These are phyloP conservation scores for Cuniculus paca DNA, from an alignment of 2,797 vertebrate genomes.

Conservation along the genomic window DNA sequence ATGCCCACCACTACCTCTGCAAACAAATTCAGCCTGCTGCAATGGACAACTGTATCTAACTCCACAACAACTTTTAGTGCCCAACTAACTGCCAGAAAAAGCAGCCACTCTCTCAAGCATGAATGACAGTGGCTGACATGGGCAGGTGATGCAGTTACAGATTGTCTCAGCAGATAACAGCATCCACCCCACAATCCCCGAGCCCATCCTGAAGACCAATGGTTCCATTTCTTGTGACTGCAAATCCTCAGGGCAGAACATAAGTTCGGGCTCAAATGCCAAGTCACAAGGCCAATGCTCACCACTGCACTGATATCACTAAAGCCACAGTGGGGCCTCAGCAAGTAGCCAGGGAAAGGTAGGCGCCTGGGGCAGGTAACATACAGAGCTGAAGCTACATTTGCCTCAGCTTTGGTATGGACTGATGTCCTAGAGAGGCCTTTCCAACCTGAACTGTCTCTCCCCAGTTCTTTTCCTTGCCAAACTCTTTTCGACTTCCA, in stretches of 20 bases:
- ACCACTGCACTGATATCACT: not conserved
- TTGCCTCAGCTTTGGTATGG: not conserved
- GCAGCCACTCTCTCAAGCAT: constrained; percentile 42
- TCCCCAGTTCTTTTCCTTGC: not conserved
- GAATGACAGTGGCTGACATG: constrained; percentile 19
- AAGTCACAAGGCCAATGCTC: constrained; percentile 23
- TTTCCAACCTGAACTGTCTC: not conserved
- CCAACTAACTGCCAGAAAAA: constrained; percentile 6
- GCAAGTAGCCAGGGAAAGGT: not conserved
- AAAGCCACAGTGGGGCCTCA: not conserved
- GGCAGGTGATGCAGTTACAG: not conserved
- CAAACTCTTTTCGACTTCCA: not conserved
- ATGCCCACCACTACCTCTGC: not conserved
- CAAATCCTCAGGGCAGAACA: constrained; percentile 26
- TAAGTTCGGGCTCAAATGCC: constrained; percentile 55
- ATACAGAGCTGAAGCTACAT: accelerated
- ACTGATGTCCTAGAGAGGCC: not conserved
- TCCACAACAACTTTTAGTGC: not conserved
- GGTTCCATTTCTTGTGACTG: not conserved
- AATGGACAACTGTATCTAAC: not conserved
- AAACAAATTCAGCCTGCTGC: not conserved
- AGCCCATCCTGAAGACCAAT: not conserved
- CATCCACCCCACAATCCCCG: constrained; percentile 55
- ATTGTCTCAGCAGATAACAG: constrained; percentile 72
- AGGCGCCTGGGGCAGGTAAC: not conserved